Evolutionary conservation across 23 tunicate genomes (phyloP), one percentile per base, ranked within the genome.

Genomic region (Halocynthia aurantium): DNA sequence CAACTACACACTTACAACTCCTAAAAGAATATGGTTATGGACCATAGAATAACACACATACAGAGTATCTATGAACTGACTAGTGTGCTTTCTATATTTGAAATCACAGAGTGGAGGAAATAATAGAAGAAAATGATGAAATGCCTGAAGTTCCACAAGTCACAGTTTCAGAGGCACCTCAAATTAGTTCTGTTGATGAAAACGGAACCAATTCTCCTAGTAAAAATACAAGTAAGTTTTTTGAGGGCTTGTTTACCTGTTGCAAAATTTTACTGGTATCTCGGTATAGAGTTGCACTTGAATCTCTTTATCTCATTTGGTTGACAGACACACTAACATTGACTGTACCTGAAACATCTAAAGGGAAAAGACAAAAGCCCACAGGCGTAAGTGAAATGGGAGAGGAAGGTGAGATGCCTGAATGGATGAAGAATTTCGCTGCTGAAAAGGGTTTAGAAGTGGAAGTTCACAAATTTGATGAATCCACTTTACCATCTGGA

Each of bases 341-440:
- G 78, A 74, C 78, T 13, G 78, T 74, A 54, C 78, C 78, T 7
- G 49, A 18, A 2, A 13, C 78, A 54, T 13, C 63, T 20, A 78
- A 58, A 50, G 17, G 31, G 6, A 55, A 57, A 51, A 31, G 57
- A 52, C 56, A 40, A 19, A 65, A 65, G 6, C 56, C 55, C 4
- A 72, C 50, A 72, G 68, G 74, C 6, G 44, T 31, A 31, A 31
- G 44, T 31, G 44, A 31, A 0, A 31, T 31, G 44, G 44, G 4
- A 31, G 4, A 31, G 44, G 73, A 84, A 51, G 88, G 96, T 8
- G 66, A 71, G 40, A 89, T 84, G 73, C 96, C 92, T 8, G 87
- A 80, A 57, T 92, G 98, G 98, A 78, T 86, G 84, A 86, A 92
- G 54, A 92, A 86, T 57, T 92, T 92, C 53, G 98, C 74, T 15